Base-by-base conservation (phyloP, 2,797 vertebrate species). In the Dendrocincla fuliginosa region DNA sequence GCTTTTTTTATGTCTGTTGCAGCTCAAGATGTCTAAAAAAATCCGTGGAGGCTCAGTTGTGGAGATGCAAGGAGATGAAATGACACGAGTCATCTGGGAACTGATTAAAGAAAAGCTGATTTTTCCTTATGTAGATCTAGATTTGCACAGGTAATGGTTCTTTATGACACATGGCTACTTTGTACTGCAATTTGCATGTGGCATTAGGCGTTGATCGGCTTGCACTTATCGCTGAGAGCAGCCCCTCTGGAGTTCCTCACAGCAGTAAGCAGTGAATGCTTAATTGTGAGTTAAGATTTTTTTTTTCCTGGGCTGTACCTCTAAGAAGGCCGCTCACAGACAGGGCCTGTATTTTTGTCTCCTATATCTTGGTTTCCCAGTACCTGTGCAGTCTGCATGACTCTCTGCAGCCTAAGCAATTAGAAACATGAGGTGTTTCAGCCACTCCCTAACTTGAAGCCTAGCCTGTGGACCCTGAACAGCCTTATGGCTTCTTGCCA, bases 1-100 rank as follows among this genome's bases (percentile, higher is more conserved):
- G 42, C 6, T n/a, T 24, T 46, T 81, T 63, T 87, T 75, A 49
- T 37, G 30, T 91, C 22, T 89, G 3, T 81, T 92, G 79, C 64
- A 97, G 95, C 84, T 87, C 67, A 98, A 97, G 95, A 99, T 99
- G 99, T 98, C 98, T 87, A 98, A 97, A 95, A 99, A 99, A 98
- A 99, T 99, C 95, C 97, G 68, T 95, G 98, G 98, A 1, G 99
- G 99, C 25, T 98, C 99, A 0, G 99, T 99, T 95, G 99, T 99
- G 92, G 99, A 99, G 98, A 99, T 99, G 99, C 98, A 99, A 98
- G 99, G 99, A 95, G 99, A 99, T 96, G 99, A 99, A 96, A 99
- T 99, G 99, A 99, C 99, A 4, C 97, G 99, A 8, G 98, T 99
- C 87, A 99, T 99, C 98, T 99, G 99, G 99, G 99, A 99, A 39